A percentile compares a stretch with the other conserved stretches of the same genome.
Conservation (phyloP, 2,888 invertebrate genomes). For the Pandemis cinnamomeana region DNA sequence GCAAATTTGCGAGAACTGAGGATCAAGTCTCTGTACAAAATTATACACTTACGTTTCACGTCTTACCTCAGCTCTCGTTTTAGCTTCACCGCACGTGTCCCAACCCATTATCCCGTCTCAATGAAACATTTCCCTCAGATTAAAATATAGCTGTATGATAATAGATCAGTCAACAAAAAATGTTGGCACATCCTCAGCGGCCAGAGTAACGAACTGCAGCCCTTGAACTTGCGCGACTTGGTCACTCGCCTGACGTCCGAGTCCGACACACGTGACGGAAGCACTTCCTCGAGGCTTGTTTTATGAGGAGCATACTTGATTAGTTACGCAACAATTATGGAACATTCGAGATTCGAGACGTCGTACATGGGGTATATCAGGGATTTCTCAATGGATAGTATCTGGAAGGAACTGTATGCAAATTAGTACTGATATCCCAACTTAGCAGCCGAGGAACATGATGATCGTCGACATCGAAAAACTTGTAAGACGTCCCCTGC, state of each 20-base stretch:
- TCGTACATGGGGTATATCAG: not conserved
- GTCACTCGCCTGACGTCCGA: slow-evolving; percentile 12
- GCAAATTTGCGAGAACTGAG: not conserved
- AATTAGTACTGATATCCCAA: no score
- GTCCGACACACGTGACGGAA: slow-evolving; percentile 20
- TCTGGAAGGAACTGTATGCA: no score
- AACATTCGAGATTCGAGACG: not conserved
- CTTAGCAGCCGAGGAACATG: not conserved
- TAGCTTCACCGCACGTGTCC: slow-evolving; percentile 21
- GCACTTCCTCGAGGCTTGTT: slow-evolving; percentile 37
- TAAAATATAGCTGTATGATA: slow-evolving; percentile 33
- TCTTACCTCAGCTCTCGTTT: not conserved
- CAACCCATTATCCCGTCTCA: not conserved
- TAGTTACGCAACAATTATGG: slow-evolving; percentile 25
- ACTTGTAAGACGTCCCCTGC: not conserved
- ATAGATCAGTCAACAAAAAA: slow-evolving; percentile 38
- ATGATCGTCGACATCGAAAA: not conserved
- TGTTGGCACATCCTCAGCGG: slow-evolving; percentile 36
- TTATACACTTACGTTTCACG: not conserved
- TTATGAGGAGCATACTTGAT: slow-evolving; percentile 34
- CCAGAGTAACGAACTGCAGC: slow-evolving; percentile 36
- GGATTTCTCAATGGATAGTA: no score
- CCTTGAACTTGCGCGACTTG: slow-evolving; percentile 39
- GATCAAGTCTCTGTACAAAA: not conserved
- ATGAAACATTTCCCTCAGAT: slow-evolving; percentile 28